phyloP scores from a whole-genome alignment of 2,113 vertebrate genomes.

The Chitala chitala region DNA sequence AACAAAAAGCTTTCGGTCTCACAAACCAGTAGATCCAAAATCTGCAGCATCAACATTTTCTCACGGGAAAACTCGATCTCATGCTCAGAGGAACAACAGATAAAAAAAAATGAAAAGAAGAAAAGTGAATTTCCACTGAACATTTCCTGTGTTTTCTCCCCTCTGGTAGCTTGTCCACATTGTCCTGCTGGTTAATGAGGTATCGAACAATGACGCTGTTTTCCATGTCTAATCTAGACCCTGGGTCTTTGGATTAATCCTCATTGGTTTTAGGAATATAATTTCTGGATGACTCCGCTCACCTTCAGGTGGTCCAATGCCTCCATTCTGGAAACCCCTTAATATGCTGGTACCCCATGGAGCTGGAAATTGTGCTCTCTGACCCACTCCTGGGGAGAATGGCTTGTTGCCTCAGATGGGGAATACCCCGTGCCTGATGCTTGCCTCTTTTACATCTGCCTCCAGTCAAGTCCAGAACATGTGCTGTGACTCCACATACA shows the following conservation, averaged over 20 bases:
- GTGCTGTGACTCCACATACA: slow-evolving; percentile 32
- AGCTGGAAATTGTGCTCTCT: background rate
- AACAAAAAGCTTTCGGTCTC: slow-evolving; percentile 14
- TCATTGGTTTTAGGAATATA: background rate
- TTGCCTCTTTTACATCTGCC: background rate
- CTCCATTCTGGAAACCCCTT: background rate
- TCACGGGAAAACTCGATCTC: slow-evolving; percentile 31
- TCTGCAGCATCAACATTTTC: slow-evolving; percentile 24
- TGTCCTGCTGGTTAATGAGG: background rate
- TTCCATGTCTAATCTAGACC: background rate
- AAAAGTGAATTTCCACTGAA: background rate
- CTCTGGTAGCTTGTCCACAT: background rate
- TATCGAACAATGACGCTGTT: background rate
- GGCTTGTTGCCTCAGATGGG: background rate
- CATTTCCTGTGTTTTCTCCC: background rate
- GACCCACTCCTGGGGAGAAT: background rate
- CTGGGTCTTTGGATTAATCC: background rate
- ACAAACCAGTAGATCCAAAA: slow-evolving; percentile 22
- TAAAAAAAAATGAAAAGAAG: background rate
- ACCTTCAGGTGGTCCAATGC: background rate
- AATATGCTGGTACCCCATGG: background rate
- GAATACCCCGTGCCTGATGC: background rate
- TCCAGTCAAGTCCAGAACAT: slow-evolving; percentile 5
- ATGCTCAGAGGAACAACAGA: slow-evolving; percentile 13
- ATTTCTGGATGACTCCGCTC: background rate